Base-by-base conservation (phyloP, 2,888 invertebrate genomes). In the Clanis bilineata region DNA sequence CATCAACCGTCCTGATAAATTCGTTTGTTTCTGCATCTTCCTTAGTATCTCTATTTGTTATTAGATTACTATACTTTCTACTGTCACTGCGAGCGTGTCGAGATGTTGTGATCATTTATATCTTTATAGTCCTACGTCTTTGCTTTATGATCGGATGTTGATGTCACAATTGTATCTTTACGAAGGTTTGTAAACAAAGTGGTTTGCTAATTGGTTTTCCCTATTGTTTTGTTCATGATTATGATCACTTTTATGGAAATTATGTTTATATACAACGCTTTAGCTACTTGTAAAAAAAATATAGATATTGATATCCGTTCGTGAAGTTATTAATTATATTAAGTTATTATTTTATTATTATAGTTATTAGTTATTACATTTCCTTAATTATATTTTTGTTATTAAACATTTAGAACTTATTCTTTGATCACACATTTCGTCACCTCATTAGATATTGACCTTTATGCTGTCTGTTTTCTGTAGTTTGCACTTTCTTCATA, bases 1-100 rank as follows among this genome's bases (percentile, higher is more conserved):
- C 66, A 64, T 64, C 56, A 64, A 63, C 58, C 60, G 38, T 58
- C 59, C 28, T 67, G 78, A 80, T 79, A 78, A 75, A 43, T 62
- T 56, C 74, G 63, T 78, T 77, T 78, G 64, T 70, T 63, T 65
- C 62, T 60, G 62, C 38, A 58, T 58, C 54, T 62, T 62, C 55
- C 57, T 56, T 45, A 28, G 38, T 58, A 58, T 62, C 56, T 32
- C 5, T 56, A 39, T 60, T 32, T 57, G 57, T 39, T 23, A 28
- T 41, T 18, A 41, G 57, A 60, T 57, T 39, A 60, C 23, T 60
- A 36, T 51, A 32, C 54, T 45, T 47, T 51, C 45, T 60, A 45
- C 45, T 59, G 23, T 59, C n/a, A 25, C n/a, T 47, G 25, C 25
- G 39, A 39, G 10, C 25, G 18, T 18, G 28, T 51, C 9, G 32